Conservation (phyloP, 1,140 invertebrate genomes). For the Polypedilum pembai region DNA sequence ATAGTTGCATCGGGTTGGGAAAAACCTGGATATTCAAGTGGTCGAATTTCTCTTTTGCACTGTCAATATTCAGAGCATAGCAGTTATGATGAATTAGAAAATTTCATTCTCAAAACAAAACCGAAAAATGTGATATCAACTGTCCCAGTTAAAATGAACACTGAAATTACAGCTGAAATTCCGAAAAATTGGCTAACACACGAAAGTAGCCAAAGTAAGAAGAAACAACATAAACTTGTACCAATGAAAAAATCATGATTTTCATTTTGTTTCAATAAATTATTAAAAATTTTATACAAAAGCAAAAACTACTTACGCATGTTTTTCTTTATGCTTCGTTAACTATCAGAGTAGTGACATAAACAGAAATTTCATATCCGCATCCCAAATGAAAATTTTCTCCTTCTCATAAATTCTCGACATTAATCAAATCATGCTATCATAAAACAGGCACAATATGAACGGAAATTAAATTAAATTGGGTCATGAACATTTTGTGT, state of each 20-base stretch:
- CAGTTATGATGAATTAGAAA: constrained; percentile 39
- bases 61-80: constrained; percentile 43
- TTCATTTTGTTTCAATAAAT: not conserved
- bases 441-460: too few relatives aligned
- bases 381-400: too few relatives aligned
- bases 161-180: not conserved
- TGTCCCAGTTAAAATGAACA: not conserved
- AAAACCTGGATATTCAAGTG: constrained; percentile 37
- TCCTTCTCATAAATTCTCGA: too few relatives aligned
- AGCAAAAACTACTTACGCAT: too few relatives aligned
- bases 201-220: not conserved
- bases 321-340: too few relatives aligned
- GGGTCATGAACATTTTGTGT: too few relatives aligned
- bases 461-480: too few relatives aligned
- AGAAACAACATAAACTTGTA: not conserved
- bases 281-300: not conserved
- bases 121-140: constrained; percentile 29
- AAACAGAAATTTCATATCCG: too few relatives aligned
- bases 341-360: too few relatives aligned
- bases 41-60: constrained; percentile 32
- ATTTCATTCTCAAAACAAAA: not conserved
- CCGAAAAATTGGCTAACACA: not conserved
- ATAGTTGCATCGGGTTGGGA: constrained; percentile 42
- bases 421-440: too few relatives aligned
- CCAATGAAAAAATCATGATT: not conserved